Conservation (phyloP, 1,140 invertebrate genomes). For the Tachypleus tridentatus region DNA sequence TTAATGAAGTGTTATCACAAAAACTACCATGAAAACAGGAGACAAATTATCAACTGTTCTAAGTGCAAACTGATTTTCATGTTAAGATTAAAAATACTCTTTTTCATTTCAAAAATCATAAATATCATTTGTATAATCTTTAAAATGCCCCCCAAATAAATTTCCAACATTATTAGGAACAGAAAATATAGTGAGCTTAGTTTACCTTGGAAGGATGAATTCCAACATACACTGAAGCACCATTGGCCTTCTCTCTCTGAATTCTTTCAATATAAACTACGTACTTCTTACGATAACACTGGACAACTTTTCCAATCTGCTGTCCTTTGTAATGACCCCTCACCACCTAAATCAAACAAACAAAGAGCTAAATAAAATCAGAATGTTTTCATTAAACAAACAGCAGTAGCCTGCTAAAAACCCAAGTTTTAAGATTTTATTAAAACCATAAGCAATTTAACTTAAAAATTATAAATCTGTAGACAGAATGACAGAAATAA, state of each 20-base stretch:
- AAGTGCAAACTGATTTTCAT: no score
- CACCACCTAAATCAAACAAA: slow-evolving; percentile 53
- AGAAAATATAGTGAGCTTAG: slow-evolving; percentile 5
- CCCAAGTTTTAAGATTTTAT: background rate
- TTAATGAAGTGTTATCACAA: no score
- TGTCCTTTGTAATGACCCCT: slow-evolving; percentile 98
- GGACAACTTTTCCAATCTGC: slow-evolving; percentile 96
- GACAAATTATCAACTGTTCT: no score
- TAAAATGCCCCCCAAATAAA: no score
- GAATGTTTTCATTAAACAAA: slow-evolving; percentile 1
- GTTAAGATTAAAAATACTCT: background rate
- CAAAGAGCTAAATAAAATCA: background rate
- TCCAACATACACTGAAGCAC: slow-evolving; percentile 93
- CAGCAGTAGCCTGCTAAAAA: background rate
- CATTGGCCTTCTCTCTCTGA: slow-evolving; percentile 97
- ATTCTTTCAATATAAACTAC: slow-evolving; percentile 98
- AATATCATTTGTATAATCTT: background rate
- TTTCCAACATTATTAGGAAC: no score
- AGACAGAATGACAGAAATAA: no score
- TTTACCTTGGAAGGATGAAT: slow-evolving; percentile 95
- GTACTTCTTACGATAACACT: slow-evolving; percentile 97
- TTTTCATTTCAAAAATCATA: background rate
- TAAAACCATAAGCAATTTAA: no score
- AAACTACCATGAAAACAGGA: no score
- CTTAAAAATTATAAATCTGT: no score